phyloP scores from a whole-genome alignment of 2,888 invertebrate genomes.

The Tenodera sinensis region DNA sequence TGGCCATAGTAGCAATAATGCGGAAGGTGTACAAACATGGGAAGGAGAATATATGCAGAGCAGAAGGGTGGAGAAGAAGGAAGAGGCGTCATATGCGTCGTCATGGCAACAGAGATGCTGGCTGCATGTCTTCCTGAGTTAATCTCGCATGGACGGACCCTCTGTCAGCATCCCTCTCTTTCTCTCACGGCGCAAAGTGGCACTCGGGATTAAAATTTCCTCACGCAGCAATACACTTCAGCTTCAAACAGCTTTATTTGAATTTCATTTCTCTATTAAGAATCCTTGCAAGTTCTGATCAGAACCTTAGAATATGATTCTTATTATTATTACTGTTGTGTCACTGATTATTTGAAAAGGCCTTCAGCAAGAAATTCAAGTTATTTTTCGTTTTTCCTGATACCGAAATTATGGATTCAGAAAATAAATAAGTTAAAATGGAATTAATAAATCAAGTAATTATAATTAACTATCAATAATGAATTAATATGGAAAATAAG shows the following conservation, averaged over 20 bases:
- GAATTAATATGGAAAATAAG: too few relatives aligned
- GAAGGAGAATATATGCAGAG: background rate
- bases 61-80: background rate
- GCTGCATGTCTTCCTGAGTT: slow-evolving; percentile 11
- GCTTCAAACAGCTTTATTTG: background rate
- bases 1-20: background rate
- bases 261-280: background rate
- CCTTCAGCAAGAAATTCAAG: too few relatives aligned
- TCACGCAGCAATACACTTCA: background rate
- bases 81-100: slow-evolving; percentile 1
- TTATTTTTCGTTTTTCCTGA: too few relatives aligned
- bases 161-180: background rate
- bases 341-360: too few relatives aligned
- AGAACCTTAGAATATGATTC: too few relatives aligned
- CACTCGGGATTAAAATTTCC: background rate
- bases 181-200: background rate
- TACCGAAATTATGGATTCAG: too few relatives aligned
- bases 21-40: background rate
- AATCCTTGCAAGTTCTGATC: too few relatives aligned
- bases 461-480: too few relatives aligned
- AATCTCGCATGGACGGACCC: slow-evolving; percentile 12
- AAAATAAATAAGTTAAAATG: too few relatives aligned
- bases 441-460: too few relatives aligned
- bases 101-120: slow-evolving; percentile 4
- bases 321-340: too few relatives aligned